These are phyloP conservation scores for Virgularia gustaviana DNA, from an alignment of 92 coral and sea anemone genomes.

Conservation along the genomic window DNA sequence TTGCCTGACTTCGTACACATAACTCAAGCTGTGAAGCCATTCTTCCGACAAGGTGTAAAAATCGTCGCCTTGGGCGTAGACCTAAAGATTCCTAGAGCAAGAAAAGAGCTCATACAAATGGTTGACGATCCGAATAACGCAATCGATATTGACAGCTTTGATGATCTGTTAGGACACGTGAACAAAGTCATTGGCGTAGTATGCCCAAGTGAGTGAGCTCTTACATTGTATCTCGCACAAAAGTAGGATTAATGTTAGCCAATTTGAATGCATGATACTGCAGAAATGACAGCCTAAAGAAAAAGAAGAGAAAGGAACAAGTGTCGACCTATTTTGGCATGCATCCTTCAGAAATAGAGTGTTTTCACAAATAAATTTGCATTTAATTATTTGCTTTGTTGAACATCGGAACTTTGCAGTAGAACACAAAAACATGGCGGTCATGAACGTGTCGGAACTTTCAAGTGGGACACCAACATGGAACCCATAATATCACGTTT, in stretches of 20 bases:
- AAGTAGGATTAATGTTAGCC: neutral
- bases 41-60: neutral
- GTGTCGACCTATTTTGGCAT: no score
- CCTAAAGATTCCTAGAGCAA: neutral
- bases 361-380: no score
- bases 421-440: no score
- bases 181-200: slow-evolving; percentile 28
- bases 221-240: neutral
- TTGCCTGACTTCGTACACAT: neutral
- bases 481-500: no score
- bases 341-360: no score
- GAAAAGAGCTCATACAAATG: slow-evolving; percentile 27
- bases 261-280: neutral
- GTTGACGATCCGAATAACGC: slow-evolving; percentile 64
- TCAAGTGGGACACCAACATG: no score
- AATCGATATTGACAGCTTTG: slow-evolving; percentile 54
- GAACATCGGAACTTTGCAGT: no score
- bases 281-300: no score
- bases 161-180: slow-evolving; percentile 51
- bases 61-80: slow-evolving; percentile 4
- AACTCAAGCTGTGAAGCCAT: neutral
- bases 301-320: no score
- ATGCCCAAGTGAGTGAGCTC: slow-evolving; percentile 24
- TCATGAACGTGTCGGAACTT: no score
- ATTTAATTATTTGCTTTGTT: no score